Evolutionary conservation across 1,140 invertebrate species (phyloP).

Genomic region (Daktulosphaira vitifoliae): DNA sequence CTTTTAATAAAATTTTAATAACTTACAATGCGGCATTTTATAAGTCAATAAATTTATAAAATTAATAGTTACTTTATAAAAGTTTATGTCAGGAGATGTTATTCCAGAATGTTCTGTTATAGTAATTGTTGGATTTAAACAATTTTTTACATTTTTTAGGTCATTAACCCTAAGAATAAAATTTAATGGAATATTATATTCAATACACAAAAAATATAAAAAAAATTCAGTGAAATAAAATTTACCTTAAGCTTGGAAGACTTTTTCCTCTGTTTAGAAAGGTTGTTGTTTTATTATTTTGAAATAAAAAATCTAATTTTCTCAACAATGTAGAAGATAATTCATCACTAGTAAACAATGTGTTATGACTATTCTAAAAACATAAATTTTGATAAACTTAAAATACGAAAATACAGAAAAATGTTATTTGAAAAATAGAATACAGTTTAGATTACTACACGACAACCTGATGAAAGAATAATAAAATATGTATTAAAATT

Average conservation of each 20-base stretch:
- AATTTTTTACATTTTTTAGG: slow-evolving; percentile 28
- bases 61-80: slow-evolving; percentile 52
- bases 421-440: too few relatives aligned
- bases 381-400: too few relatives aligned
- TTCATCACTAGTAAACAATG: neutral
- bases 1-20: too few relatives aligned
- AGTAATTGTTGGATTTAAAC: slow-evolving; percentile 84
- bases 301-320: slow-evolving; percentile 15
- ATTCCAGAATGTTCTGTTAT: slow-evolving; percentile 90
- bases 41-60: neutral
- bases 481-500: too few relatives aligned
- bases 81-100: slow-evolving; percentile 64
- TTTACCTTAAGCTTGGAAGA: slow-evolving; percentile 86
- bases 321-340: slow-evolving; percentile 13
- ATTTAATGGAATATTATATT: slow-evolving; percentile 17
- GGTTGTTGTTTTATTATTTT: slow-evolving; percentile 43
- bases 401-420: too few relatives aligned
- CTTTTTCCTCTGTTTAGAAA: slow-evolving; percentile 86
- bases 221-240: slow-evolving; percentile 1
- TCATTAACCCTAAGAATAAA: slow-evolving; percentile 29
- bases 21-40: neutral
- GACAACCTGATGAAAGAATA: too few relatives aligned
- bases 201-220: neutral
- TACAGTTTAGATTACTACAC: too few relatives aligned
- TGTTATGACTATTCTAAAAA: neutral